Percentiles rank a stretch among this genome's conserved stretches.
phyloP scores from a whole-genome alignment of 2,113 vertebrate genomes.

The Lutjanus erythropterus region DNA sequence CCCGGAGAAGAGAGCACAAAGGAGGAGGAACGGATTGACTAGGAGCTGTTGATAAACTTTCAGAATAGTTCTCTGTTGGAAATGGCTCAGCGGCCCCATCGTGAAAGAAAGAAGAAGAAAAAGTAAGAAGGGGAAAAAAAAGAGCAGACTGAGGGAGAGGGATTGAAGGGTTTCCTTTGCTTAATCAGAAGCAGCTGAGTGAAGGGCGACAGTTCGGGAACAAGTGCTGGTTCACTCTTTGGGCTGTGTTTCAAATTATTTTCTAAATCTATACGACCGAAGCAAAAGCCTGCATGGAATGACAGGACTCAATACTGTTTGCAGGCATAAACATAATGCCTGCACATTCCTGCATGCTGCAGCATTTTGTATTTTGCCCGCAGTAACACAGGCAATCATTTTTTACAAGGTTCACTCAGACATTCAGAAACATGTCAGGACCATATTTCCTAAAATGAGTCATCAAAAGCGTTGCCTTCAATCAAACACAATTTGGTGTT shows the following conservation, averaged over 20 bases:
- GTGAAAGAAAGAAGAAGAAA: constrained; percentile 55
- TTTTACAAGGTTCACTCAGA: constrained; percentile 16
- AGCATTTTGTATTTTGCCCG: background rate
- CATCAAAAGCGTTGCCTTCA: constrained; percentile 67
- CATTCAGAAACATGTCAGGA: constrained; percentile 39
- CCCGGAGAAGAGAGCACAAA: constrained; percentile 68
- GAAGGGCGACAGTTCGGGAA: constrained; percentile 59
- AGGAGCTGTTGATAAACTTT: constrained; percentile 84
- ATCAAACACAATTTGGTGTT: constrained; percentile 74
- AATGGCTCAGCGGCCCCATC: constrained; percentile 47
- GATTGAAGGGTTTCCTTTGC: constrained; percentile 71
- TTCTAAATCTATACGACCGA: constrained; percentile 13
- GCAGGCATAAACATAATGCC: background rate
- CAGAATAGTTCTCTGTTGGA: constrained; percentile 83
- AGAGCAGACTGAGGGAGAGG: constrained; percentile 31
- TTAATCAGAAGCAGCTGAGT: constrained; percentile 80
- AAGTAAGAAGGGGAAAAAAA: constrained; percentile 44
- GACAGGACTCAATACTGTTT: constrained; percentile 1
- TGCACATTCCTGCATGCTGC: background rate
- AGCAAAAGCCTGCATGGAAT: constrained; percentile 12
- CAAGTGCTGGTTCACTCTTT: constrained; percentile 72
- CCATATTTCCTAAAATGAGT: constrained; percentile 66
- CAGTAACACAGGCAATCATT: background rate
- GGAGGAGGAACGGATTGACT: constrained; percentile 71
- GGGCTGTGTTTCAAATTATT: constrained; percentile 43